Evolutionary conservation across 2,797 vertebrate species (phyloP), one percentile per base, ranked within the genome.

Genomic region (Gymnothorax javanicus): DNA sequence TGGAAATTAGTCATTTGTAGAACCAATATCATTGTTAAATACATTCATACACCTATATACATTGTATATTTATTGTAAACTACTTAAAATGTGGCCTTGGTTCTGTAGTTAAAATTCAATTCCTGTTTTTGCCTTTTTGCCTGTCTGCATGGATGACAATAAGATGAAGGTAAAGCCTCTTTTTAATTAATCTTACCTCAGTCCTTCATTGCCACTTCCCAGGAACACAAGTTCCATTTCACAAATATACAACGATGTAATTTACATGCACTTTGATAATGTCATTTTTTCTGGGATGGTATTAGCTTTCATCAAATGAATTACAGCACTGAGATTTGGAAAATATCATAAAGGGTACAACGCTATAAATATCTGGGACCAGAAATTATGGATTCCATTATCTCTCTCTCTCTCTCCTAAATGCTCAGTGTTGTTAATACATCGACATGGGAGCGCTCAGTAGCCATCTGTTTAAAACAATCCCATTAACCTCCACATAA

Each of bases 131-230:
- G 91, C 94, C 92, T 92, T 93, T 96, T 95, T 77, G 73, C 92
- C 88, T 92, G 92, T 92, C 92, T 93, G 91, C 94, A 90, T 94
- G 96, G 96, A 96, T 95, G 91, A 94, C 94, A 90, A 54, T 93
- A 95, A 97, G 95, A 96, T 88, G 96, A 95, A 97, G 96, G 96
- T 97, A 97, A 96, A 90, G 84, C 8, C 33, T 89, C 85, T 89
- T 54, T 79, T 87, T 84, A 62, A 79, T 69, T 88, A 54, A 60
- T n/a, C 82, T 85, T 88, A 87, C 89, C 83, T 77, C 84, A 84
- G 91, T 93, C 90, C 92, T 94, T 93, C 93, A 92, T 91, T 90
- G 93, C 90, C 92, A 89, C 91, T 92, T 33, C 9, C 81, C 60
- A 11, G 27, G 27, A 33, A 43, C 85, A 87, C 85, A 71, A n/a